Conservation (phyloP, 2,113 vertebrate genomes). For the Triplophysa siluroides region DNA sequence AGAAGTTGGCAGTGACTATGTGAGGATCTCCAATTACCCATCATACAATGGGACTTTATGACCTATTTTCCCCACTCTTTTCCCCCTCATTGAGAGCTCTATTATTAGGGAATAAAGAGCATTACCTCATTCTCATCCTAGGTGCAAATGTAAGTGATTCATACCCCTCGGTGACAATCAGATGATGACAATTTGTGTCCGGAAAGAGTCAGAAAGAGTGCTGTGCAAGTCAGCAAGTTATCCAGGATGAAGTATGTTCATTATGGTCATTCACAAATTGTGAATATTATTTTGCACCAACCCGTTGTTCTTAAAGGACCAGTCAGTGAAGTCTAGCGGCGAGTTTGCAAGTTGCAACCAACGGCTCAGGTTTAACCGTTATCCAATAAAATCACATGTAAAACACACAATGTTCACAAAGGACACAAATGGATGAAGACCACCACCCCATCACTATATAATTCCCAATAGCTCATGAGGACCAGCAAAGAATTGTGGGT, state of each 20-base stretch:
- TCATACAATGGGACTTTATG: conserved; percentile 58
- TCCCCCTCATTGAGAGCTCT: conserved; percentile 40
- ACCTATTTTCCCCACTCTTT: conserved; percentile 43
- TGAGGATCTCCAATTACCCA: conserved; percentile 56
- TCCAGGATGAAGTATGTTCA: not conserved
- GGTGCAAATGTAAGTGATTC: conserved; percentile 60
- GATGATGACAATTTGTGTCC: not conserved
- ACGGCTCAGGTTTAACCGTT: no score
- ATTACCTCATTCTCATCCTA: conserved; percentile 63
- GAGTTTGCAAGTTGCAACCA: no score
- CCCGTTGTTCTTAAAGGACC: no score
- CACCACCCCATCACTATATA: not conserved
- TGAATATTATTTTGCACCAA: no score
- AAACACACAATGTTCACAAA: no score
- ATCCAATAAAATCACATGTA: no score
- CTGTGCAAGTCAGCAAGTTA: not conserved
- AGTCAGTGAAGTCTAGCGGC: no score
- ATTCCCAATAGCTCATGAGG: not conserved
- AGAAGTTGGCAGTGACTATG: conserved; percentile 44
- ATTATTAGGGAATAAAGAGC: conserved; percentile 62
- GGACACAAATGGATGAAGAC: no score
- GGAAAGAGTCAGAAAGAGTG: not conserved
- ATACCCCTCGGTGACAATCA: conserved; percentile 27
- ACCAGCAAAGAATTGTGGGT: not conserved
- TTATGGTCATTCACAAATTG: no score